phyloP scores from a whole-genome alignment of 2,888 invertebrate species.

The Pterobdella sp. region DNA sequence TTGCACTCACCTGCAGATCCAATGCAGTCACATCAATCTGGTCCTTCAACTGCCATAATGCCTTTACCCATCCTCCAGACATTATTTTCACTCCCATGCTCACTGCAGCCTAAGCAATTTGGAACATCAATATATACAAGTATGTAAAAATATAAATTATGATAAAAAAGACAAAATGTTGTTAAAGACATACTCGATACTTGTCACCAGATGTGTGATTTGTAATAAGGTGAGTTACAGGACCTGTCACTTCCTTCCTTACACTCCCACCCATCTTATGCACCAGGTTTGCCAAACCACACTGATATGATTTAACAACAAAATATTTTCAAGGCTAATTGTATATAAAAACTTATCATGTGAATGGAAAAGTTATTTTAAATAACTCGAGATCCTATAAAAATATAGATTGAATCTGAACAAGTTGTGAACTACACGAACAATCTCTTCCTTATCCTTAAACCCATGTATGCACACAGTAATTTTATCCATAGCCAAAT shows the following conservation, averaged over 20 bases:
- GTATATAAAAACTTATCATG: too few relatives aligned
- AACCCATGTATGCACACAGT: constrained; percentile 87
- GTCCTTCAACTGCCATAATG: constrained; percentile 69
- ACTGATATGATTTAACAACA: too few relatives aligned
- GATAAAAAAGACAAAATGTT: background rate
- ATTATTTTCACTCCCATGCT: constrained; percentile 81
- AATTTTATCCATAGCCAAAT: constrained; percentile 76
- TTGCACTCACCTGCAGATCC: background rate
- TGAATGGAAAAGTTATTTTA: too few relatives aligned
- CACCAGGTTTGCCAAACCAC: constrained; percentile 74
- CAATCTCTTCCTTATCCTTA: constrained; percentile 78
- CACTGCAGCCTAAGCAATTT: constrained; percentile 76
- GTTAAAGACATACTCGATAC: constrained; percentile 58
- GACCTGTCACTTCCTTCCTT: constrained; percentile 75
- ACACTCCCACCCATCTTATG: constrained; percentile 95
- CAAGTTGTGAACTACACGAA: constrained; percentile 52
- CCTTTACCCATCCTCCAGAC: constrained; percentile 76
- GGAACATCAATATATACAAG: background rate
- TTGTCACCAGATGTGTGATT: constrained; percentile 77
- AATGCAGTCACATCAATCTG: constrained; percentile 36
- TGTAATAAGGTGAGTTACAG: constrained; percentile 84
- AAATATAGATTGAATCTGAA: background rate
- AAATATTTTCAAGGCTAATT: too few relatives aligned
- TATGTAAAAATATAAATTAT: background rate
- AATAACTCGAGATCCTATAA: too few relatives aligned